Conservation (phyloP, 2,888 invertebrate species). For the Julus scanicus region DNA sequence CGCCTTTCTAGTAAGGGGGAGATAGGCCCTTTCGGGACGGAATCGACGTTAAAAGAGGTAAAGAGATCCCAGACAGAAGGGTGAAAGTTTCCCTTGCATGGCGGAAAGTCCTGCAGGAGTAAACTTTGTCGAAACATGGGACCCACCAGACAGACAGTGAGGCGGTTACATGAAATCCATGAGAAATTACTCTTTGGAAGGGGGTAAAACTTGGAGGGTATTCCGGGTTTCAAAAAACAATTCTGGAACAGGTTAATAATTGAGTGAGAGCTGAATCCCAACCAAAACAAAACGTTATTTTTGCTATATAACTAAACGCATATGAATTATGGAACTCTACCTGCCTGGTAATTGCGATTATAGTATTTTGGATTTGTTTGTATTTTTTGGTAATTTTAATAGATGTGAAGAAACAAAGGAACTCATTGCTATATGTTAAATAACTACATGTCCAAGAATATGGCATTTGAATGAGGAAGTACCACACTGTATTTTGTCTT, state of each 20-base stretch:
- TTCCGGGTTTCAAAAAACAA: not conserved
- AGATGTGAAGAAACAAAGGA: too few species aligned
- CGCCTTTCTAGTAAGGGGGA: not conserved
- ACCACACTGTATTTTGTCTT: too few species aligned
- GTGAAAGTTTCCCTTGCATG: not conserved
- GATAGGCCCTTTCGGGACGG: conserved; percentile 29
- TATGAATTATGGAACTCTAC: too few species aligned
- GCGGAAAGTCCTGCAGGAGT: not conserved
- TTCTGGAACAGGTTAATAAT: not conserved
- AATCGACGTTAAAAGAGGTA: conserved; percentile 17
- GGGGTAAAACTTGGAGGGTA: not conserved
- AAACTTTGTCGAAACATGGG: not conserved
- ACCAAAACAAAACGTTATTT: not conserved
- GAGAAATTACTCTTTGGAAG: not conserved
- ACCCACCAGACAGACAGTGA: not conserved
- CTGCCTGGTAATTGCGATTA: too few species aligned
- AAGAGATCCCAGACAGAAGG: conserved; percentile 42
- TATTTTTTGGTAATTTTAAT: too few species aligned
- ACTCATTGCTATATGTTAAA: too few species aligned
- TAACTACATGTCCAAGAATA: too few species aligned
- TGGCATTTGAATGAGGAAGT: too few species aligned
- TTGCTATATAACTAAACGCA: too few species aligned
- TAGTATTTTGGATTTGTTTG: too few species aligned
- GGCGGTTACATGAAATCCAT: not conserved
- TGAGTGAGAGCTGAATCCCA: not conserved